phyloP scores from a whole-genome alignment of 2,113 vertebrate genomes.

The Brachyhypopomus gauderio region DNA sequence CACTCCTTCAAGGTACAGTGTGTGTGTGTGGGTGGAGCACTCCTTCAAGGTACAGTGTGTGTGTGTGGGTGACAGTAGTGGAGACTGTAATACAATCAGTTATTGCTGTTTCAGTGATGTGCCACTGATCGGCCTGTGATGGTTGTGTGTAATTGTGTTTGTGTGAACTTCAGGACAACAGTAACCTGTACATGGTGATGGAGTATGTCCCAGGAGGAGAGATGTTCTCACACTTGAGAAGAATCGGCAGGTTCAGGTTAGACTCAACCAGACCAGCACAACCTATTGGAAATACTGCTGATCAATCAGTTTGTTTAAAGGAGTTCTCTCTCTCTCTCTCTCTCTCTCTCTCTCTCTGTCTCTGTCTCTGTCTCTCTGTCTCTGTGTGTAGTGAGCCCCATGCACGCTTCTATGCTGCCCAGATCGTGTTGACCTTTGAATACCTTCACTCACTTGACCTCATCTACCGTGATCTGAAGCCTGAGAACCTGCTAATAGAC shows the following conservation, averaged over 20 bases:
- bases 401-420: constrained; percentile 91
- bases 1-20: too few species aligned
- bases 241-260: constrained; percentile 91
- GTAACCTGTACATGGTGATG: constrained; percentile 94
- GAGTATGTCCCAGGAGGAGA: constrained; percentile 91
- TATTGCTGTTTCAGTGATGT: too few species aligned
- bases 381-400: constrained; percentile 91
- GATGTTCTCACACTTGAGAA: constrained; percentile 92
- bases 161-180: constrained; percentile 79
- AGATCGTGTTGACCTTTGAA: constrained; percentile 94
- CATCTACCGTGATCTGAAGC: constrained; percentile 93
- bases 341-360: constrained; percentile 17
- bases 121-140: too few species aligned
- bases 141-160: too few species aligned
- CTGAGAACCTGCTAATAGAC: constrained; percentile 93
- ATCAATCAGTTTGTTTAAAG: too few species aligned
- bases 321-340: not conserved
- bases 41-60: too few species aligned
- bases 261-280: not conserved
- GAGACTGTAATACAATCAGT: too few species aligned
- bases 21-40: too few species aligned
- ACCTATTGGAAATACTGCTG: not conserved
- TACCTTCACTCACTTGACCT: constrained; percentile 94
- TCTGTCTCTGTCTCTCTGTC: not conserved
- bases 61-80: too few species aligned